phyloP scores from a whole-genome alignment of 2,888 invertebrate genomes.

The Latheticus oryzae region DNA sequence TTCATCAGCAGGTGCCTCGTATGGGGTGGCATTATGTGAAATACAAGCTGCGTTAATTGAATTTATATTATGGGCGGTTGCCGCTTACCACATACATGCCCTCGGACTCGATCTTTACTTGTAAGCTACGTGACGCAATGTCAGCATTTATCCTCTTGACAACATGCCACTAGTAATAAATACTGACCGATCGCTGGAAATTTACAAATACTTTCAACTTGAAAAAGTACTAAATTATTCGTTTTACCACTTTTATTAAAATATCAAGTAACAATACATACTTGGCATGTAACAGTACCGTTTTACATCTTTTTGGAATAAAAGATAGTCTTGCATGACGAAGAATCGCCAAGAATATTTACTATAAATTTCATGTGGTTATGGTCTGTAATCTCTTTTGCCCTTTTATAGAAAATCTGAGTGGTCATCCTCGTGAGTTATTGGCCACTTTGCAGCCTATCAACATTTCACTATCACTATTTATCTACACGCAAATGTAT shows the following conservation, averaged over 20 bases:
- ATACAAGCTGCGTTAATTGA: slow-evolving; percentile 53
- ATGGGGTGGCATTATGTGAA: slow-evolving; percentile 52
- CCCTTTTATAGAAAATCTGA: slow-evolving; percentile 27
- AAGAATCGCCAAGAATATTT: slow-evolving; percentile 12
- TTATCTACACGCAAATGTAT: no score
- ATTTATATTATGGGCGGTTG: slow-evolving; percentile 52
- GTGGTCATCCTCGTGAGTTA: no score
- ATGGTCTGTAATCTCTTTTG: slow-evolving; percentile 14
- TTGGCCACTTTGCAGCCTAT: no score
- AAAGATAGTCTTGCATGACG: slow-evolving; percentile 4
- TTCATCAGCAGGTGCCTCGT: slow-evolving; percentile 46
- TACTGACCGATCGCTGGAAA: slow-evolving; percentile 11
- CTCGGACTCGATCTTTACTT: slow-evolving; percentile 32
- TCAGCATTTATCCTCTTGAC: slow-evolving; percentile 17
- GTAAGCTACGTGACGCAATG: slow-evolving; percentile 27
- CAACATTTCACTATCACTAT: no score
- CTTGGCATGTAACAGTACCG: slow-evolving; percentile 4
- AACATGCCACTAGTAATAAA: slow-evolving; percentile 20
- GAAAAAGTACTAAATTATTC: slow-evolving; percentile 14
- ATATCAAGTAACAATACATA: slow-evolving; percentile 23
- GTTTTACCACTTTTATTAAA: slow-evolving; percentile 24
- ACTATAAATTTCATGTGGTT: slow-evolving; percentile 28
- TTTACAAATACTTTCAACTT: slow-evolving; percentile 8
- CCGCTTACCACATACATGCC: slow-evolving; percentile 38
- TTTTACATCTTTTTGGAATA: slow-evolving; percentile 7